Evolutionary conservation across 2,113 vertebrate genomes (phyloP).

Genomic region (Cebidichthys violaceus): DNA sequence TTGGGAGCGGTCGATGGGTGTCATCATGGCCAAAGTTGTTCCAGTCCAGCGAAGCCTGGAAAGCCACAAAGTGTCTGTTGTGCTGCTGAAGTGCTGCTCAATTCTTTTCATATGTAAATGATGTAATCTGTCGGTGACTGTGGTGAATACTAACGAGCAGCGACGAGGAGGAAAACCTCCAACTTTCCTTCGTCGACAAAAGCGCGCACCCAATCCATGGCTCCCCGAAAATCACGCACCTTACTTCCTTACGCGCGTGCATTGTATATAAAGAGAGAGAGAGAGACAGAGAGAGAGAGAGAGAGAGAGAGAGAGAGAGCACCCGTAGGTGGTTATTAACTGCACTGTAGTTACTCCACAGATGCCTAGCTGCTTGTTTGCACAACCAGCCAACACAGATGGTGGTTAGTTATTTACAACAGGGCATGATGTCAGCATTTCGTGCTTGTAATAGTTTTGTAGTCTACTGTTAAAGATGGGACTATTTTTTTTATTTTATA

Average conservation of each 20-base stretch:
- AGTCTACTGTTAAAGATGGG: neutral
- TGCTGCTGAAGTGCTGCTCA: constrained; percentile 84
- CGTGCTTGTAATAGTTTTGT: neutral
- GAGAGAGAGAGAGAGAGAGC: neutral
- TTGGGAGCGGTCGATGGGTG: constrained; percentile 61
- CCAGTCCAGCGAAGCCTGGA: constrained; percentile 75
- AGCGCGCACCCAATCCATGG: constrained; percentile 35
- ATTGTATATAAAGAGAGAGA: neutral
- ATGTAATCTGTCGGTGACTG: constrained; percentile 84
- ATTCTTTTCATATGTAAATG: constrained; percentile 88
- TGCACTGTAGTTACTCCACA: constrained; percentile 34
- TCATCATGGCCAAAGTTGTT: constrained; percentile 76
- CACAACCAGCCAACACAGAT: constrained; percentile 42
- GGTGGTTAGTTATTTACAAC: constrained; percentile 64
- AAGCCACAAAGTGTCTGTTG: constrained; percentile 88
- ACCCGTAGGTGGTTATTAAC: constrained; percentile 62
- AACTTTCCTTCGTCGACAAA: constrained; percentile 54
- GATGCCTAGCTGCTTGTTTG: constrained; percentile 41
- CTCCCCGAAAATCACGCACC: constrained; percentile 59
- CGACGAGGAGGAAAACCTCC: constrained; percentile 53
- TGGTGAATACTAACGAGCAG: constrained; percentile 84
- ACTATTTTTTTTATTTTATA: neutral
- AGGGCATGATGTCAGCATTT: constrained; percentile 15
- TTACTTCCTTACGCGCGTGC: constrained; percentile 13
- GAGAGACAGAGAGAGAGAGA: neutral